Conservation (phyloP, 2,888 invertebrate species). For the Pheosia gnoma region DNA sequence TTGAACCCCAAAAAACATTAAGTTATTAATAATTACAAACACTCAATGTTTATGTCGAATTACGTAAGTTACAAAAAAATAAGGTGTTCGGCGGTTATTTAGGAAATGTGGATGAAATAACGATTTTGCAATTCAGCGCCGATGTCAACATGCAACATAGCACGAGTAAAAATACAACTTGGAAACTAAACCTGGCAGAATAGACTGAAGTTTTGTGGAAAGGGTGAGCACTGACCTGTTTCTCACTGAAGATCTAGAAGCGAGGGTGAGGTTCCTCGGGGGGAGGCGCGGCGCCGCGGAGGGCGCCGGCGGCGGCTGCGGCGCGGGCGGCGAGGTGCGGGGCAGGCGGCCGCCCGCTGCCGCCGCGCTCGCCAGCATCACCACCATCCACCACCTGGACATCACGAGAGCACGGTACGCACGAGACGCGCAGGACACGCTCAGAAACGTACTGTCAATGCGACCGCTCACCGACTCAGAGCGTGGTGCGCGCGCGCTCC, state of each 20-base stretch:
- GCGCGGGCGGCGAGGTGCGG: slow-evolving; percentile 69
- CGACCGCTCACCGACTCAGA: slow-evolving; percentile 60
- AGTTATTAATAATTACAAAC: background rate
- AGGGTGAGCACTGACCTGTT: slow-evolving; percentile 70
- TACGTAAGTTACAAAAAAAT: background rate
- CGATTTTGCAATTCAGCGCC: slow-evolving; percentile 1
- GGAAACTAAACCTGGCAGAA: background rate
- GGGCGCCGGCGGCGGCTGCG: slow-evolving; percentile 84
- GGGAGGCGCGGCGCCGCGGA: slow-evolving; percentile 80
- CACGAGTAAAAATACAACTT: background rate
- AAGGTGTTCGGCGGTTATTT: background rate
- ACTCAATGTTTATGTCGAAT: background rate
- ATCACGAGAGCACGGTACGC: slow-evolving; percentile 64
- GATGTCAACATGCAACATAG: slow-evolving; percentile 2
- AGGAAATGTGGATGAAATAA: slow-evolving; percentile 4
- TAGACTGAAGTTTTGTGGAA: background rate
- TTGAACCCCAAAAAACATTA: slow-evolving; percentile 10
- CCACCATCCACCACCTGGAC: slow-evolving; percentile 74
- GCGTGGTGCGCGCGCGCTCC: slow-evolving; percentile 61
- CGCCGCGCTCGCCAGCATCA: slow-evolving; percentile 67
- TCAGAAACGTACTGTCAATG: slow-evolving; percentile 66
- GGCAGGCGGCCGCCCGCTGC: slow-evolving; percentile 75
- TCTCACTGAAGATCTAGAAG: slow-evolving; percentile 72
- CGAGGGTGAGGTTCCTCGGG: slow-evolving; percentile 75
- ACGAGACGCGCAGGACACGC: slow-evolving; percentile 64